phyloP scores from a whole-genome alignment of 2,888 invertebrate species.

The Alentia gelatinosa region DNA sequence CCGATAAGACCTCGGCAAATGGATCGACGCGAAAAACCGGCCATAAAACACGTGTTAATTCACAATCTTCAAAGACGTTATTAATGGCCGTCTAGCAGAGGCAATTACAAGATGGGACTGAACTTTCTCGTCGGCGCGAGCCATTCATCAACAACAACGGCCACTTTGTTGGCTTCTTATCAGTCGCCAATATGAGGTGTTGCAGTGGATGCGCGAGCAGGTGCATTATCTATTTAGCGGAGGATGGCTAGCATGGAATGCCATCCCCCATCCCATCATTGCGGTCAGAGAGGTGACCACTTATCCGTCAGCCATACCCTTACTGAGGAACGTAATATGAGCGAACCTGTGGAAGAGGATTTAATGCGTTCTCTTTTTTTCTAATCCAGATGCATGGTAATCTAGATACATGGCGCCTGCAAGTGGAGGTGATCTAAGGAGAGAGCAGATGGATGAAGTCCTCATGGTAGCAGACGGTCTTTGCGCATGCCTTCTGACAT shows the following conservation, averaged over 20 bases:
- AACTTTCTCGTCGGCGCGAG: not conserved
- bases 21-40: not conserved
- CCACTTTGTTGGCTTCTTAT: not conserved
- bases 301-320: too few relatives aligned
- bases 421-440: not conserved
- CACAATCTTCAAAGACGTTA: constrained; percentile 18
- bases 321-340: too few relatives aligned
- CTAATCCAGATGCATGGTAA: not conserved
- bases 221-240: too few relatives aligned
- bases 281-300: too few relatives aligned
- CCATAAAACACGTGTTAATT: constrained; percentile 36
- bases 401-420: not conserved
- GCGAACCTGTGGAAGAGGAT: too few relatives aligned
- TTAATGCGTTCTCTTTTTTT: not conserved
- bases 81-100: constrained; percentile 27
- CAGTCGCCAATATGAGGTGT: too few relatives aligned
- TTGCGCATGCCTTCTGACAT: not conserved
- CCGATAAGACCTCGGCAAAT: constrained; percentile 1
- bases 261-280: too few relatives aligned
- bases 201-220: too few relatives aligned
- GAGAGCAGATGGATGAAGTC: not conserved
- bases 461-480: not conserved
- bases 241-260: too few relatives aligned
- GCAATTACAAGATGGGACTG: not conserved
- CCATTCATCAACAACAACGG: not conserved